Base-by-base conservation (phyloP, 2,888 invertebrate species). In the Leptinotarsa haldemani region DNA sequence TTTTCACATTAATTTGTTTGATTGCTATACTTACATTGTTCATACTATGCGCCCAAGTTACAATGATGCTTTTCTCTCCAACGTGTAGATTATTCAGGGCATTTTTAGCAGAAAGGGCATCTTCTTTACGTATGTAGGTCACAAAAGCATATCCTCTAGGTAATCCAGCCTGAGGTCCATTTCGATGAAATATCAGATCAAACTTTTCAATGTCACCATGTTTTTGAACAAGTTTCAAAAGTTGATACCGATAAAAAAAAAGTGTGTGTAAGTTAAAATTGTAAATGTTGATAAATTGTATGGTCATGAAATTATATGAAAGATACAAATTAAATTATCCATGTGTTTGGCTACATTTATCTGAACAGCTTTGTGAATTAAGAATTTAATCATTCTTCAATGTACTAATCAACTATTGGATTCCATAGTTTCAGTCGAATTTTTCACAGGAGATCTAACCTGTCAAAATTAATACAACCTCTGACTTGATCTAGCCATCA, bases 181-280 rank as follows among this genome's bases (percentile, higher is more conserved):
- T 93, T 80, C 96, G 96, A 88, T 97, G 97, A 87, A 97, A 97
- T 81, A 98, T 92, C 89, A 97, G 94, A 89, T 98, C 97, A 89
- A 97, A 97, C 92, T 97, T 97, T 90, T 96, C 95, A 85, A 97
- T 94, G 86, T 92, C 90, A 87, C 97, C 97, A 91, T 95, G 94
- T 92, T 94, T 94, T 92, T 97, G 96, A 89, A 96, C 92, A 90
- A 97, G 92, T 95, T 97, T 97, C 89, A 98, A 91, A 90, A 98
- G 93, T 92, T 96, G 94, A 93, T 93, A 96, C 96, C 96, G 90
- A 93, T 95, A 93, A 91, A 90, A 81, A 25, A 80, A 74, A 68
- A 70, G 20, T 70, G 64, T 69, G 74, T 77, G 75, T 80, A 77
- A 79, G 79, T 81, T 78, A 76, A 79, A 74, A 70, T 77, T 74